Conservation (phyloP, 2,888 invertebrate genomes). For the Pachymerium ferrugineum region DNA sequence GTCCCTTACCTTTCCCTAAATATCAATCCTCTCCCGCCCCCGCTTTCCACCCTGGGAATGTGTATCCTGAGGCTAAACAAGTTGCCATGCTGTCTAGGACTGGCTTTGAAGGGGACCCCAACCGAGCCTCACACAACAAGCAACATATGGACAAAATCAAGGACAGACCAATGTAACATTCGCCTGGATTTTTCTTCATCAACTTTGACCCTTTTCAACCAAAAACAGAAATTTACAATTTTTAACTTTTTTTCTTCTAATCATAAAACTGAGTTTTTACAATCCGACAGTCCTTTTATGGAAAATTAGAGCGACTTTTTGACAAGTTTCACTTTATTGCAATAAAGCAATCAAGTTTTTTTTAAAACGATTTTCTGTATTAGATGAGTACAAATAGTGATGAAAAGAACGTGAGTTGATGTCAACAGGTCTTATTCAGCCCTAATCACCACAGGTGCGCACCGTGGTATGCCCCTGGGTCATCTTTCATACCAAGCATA, state of each 20-base stretch:
- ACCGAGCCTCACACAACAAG: not conserved
- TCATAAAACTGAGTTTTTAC: too few species aligned
- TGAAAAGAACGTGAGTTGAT: slow-evolving; percentile 1
- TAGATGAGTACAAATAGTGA: not conserved
- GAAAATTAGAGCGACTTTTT: too few species aligned
- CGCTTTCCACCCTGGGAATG: not conserved
- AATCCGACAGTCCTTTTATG: too few species aligned
- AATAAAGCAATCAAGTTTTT: too few species aligned
- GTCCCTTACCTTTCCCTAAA: too few species aligned
- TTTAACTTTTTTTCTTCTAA: too few species aligned
- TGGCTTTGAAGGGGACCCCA: not conserved
- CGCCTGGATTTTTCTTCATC: not conserved
- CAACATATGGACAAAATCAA: not conserved
- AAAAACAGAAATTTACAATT: too few species aligned
- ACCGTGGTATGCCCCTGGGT: not conserved
- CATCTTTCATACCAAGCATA: slow-evolving; percentile 14
- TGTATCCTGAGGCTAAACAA: not conserved
- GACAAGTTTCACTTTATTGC: too few species aligned
- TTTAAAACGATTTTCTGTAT: too few species aligned
- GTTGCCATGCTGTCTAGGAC: not conserved
- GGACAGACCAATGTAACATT: not conserved
- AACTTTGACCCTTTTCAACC: not conserved
- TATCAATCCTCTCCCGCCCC: not conserved
- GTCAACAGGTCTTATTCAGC: not conserved
- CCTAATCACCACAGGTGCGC: not conserved